Conservation (phyloP, 2,113 vertebrate genomes). For the Ardeotis arabs region DNA sequence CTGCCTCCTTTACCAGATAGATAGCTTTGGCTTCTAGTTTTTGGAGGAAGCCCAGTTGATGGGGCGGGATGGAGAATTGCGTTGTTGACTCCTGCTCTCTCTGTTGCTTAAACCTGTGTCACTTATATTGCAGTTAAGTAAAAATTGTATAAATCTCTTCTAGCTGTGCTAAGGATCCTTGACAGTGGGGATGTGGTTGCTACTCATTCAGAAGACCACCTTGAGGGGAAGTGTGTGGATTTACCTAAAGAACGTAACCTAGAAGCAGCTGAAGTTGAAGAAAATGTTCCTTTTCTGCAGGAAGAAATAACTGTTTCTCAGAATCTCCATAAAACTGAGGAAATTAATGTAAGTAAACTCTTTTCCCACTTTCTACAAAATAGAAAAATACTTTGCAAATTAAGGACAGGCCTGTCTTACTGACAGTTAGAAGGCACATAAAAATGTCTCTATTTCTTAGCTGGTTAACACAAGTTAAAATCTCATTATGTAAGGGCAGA, state of each 20-base stretch:
- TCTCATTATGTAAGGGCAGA: too few species aligned
- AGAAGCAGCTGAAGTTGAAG: constrained; percentile 79
- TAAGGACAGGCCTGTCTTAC: too few species aligned
- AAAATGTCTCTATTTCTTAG: too few species aligned
- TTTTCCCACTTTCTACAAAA: too few species aligned
- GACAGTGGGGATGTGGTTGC: constrained; percentile 80
- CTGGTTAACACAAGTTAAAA: too few species aligned
- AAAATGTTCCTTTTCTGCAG: constrained; percentile 41
- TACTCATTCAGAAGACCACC: constrained; percentile 62
- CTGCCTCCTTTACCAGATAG: neutral
- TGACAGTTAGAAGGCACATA: too few species aligned
- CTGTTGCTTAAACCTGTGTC: neutral
- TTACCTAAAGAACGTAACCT: constrained; percentile 68
- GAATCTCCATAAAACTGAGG: constrained; percentile 32
- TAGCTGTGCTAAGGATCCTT: constrained; percentile 80
- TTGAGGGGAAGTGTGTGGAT: constrained; percentile 49
- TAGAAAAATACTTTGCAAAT: too few species aligned
- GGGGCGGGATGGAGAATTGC: neutral
- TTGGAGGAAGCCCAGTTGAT: neutral
- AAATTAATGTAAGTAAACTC: too few species aligned
- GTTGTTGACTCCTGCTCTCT: neutral
- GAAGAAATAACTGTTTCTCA: constrained; percentile 55
- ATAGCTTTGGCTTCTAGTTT: neutral
- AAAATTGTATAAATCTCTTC: neutral
- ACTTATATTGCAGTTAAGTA: neutral